phyloP scores from a whole-genome alignment of 2,888 invertebrate genomes.

The Plagiodera versicolora region DNA sequence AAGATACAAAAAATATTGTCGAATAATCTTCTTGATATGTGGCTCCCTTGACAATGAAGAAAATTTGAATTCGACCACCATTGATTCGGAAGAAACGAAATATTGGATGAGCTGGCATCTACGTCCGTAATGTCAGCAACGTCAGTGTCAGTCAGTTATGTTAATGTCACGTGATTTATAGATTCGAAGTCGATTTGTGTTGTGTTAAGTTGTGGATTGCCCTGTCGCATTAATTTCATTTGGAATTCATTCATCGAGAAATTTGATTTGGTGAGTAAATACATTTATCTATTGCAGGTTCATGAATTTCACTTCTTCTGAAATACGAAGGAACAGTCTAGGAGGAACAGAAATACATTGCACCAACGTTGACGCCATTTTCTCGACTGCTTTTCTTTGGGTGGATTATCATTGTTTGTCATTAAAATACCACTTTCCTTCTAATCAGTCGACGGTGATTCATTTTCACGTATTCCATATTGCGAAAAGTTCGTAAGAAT shows the following conservation, averaged over 20 bases:
- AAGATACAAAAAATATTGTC: too few species aligned
- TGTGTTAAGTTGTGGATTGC: slow-evolving; percentile 38
- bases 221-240: slow-evolving; percentile 38
- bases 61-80: too few species aligned
- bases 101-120: not conserved
- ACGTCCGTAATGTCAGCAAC: not conserved
- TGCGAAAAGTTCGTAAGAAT: not conserved
- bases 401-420: not conserved
- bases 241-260: slow-evolving; percentile 8
- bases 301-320: not conserved
- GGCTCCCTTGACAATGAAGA: too few species aligned
- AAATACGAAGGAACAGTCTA: not conserved
- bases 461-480: not conserved
- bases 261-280: slow-evolving; percentile 3
- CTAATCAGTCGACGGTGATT: not conserved
- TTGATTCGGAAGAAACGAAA: not conserved
- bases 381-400: not conserved
- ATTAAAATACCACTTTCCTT: not conserved
- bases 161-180: slow-evolving; percentile 15
- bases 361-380: not conserved
- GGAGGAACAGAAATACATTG: not conserved
- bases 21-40: too few species aligned
- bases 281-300: not conserved
- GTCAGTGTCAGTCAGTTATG: not conserved
- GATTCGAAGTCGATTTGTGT: slow-evolving; percentile 34